phyloP scores from a whole-genome alignment of 2,797 vertebrate genomes.

The Carapus acus region DNA sequence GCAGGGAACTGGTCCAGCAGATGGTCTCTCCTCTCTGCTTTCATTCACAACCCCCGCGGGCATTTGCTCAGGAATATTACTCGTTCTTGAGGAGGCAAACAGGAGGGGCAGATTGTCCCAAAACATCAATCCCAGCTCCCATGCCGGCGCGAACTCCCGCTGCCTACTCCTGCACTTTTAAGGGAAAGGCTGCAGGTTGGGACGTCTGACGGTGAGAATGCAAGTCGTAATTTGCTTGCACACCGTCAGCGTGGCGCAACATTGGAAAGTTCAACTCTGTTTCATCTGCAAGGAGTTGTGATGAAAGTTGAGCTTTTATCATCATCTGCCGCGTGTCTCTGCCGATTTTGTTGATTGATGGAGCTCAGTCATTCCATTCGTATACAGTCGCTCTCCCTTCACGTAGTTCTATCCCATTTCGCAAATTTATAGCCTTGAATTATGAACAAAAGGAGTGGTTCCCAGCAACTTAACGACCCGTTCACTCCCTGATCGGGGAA shows the following conservation, averaged over 20 bases:
- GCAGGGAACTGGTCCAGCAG: no score
- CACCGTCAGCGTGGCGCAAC: slow-evolving; percentile 24
- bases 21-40: no score
- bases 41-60: no score
- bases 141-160: no score
- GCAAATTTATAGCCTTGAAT: slow-evolving; percentile 63
- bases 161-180: no score
- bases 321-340: slow-evolving; percentile 72
- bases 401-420: slow-evolving; percentile 47
- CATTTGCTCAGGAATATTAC: no score
- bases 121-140: no score
- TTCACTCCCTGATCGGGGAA: slow-evolving; percentile 27
- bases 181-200: no score
- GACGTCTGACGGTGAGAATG: no score
- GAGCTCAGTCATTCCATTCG: slow-evolving; percentile 36
- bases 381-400: slow-evolving; percentile 37
- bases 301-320: slow-evolving; percentile 37
- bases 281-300: slow-evolving; percentile 64
- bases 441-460: slow-evolving; percentile 57
- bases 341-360: slow-evolving; percentile 72
- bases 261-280: slow-evolving; percentile 51
- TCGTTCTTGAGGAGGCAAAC: no score
- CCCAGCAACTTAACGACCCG: slow-evolving; percentile 40
- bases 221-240: slow-evolving; percentile 47
- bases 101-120: no score